These are phyloP conservation scores for Crotalus viridis DNA, from an alignment of 2,113 vertebrate species.

Conservation along the genomic window DNA sequence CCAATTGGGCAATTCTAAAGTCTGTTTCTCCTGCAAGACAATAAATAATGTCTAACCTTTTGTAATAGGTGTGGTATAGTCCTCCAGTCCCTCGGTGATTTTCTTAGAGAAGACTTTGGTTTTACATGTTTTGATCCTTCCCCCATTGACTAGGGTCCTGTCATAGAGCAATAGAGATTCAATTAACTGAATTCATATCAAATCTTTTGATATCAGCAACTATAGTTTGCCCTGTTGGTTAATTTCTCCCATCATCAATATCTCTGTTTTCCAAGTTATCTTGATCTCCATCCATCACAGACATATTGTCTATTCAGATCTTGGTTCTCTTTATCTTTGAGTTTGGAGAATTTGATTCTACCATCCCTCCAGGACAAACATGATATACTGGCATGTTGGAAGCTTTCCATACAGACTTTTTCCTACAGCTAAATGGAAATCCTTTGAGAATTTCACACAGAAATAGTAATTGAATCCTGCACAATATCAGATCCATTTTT, in stretches of 20 bases:
- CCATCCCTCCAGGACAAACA: not conserved
- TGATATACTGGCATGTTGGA: not conserved
- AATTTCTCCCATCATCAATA: not conserved
- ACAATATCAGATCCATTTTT: not conserved
- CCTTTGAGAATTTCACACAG: not conserved
- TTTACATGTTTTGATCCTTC: not conserved
- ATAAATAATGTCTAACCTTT: not conserved
- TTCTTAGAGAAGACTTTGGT: not conserved
- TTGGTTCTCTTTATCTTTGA: not conserved
- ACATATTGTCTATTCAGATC: not conserved
- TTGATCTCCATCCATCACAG: not conserved
- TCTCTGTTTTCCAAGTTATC: not conserved
- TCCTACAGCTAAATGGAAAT: not conserved
- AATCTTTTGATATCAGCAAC: not conserved
- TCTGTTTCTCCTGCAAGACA: too few relatives aligned
- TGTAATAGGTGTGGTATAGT: not conserved
- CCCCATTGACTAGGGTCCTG: not conserved
- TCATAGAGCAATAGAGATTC: not conserved
- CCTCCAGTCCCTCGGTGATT: not conserved
- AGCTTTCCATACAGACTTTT: not conserved
- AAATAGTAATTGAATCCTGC: not conserved
- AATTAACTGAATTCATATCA: not conserved
- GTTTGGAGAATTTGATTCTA: not conserved
- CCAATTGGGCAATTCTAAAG: not conserved
- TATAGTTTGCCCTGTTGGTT: not conserved